phyloP scores from a whole-genome alignment of 2,113 vertebrate species.

The Centropus unirufus region DNA sequence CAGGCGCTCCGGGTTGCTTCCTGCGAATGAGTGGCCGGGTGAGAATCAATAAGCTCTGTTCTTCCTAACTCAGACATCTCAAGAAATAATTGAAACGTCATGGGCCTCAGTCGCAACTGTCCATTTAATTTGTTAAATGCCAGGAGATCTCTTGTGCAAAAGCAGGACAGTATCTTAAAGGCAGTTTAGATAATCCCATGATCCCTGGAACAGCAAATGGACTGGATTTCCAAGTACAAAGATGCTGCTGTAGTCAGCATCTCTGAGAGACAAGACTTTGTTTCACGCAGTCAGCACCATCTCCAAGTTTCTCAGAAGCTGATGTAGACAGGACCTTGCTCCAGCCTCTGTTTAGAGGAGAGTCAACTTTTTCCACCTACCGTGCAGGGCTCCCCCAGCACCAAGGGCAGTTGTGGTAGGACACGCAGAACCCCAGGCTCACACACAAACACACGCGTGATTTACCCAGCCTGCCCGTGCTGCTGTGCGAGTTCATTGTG shows the following conservation, averaged over 20 bases:
- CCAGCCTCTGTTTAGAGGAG: neutral
- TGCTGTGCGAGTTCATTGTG: neutral
- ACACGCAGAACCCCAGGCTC: neutral
- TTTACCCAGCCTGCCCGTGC: neutral
- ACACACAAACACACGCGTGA: no score
- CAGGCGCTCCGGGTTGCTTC: neutral
- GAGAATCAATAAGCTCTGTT: neutral
- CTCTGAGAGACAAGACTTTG: neutral
- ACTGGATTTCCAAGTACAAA: slow-evolving; percentile 22
- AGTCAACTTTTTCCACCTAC: neutral
- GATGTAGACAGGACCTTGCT: neutral
- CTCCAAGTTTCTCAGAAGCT: neutral
- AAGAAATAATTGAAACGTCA: slow-evolving; percentile 13
- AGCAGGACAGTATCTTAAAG: neutral
- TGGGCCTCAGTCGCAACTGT: neutral
- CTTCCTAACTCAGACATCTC: neutral
- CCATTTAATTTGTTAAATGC: neutral
- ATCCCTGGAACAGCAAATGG: neutral
- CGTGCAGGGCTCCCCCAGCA: neutral
- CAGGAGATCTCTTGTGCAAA: neutral
- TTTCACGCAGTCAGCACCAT: neutral
- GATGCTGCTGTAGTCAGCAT: neutral
- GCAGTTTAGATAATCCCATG: slow-evolving; percentile 31
- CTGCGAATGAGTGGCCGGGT: neutral
- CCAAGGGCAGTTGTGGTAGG: neutral